Conservation (phyloP, 2,888 invertebrate genomes). For the Xanthia icteritia region DNA sequence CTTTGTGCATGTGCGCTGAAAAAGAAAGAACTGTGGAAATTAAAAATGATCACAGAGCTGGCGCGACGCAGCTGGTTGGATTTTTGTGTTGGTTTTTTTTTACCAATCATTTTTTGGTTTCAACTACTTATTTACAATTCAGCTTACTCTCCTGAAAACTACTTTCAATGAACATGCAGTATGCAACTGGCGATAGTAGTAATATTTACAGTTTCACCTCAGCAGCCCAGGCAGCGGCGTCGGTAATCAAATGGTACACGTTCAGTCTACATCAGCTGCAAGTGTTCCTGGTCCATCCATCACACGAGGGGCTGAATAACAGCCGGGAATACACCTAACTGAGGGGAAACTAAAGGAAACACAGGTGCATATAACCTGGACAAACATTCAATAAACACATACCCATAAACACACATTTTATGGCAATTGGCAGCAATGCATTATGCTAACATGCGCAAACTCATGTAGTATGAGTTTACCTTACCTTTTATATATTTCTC, state of each 20-base stretch:
- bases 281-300: constrained; percentile 70
- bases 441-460: not conserved
- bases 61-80: not conserved
- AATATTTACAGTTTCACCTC: constrained; percentile 27
- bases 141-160: not conserved
- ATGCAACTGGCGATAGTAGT: not conserved
- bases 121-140: not conserved
- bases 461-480: no score
- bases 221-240: constrained; percentile 19
- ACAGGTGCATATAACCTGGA: not conserved
- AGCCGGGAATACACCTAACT: constrained; percentile 38
- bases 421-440: not conserved
- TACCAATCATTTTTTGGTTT: not conserved
- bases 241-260: constrained; percentile 60
- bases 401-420: not conserved
- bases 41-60: not conserved
- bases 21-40: not conserved
- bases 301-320: constrained; percentile 41
- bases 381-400: not conserved
- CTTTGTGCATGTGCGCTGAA: no score
- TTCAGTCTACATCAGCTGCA: constrained; percentile 74
- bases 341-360: not conserved
- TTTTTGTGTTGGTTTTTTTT: not conserved
- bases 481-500: not conserved
- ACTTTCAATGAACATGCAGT: not conserved